Conservation (phyloP, 1,140 invertebrate species). For the Atta colombica region DNA sequence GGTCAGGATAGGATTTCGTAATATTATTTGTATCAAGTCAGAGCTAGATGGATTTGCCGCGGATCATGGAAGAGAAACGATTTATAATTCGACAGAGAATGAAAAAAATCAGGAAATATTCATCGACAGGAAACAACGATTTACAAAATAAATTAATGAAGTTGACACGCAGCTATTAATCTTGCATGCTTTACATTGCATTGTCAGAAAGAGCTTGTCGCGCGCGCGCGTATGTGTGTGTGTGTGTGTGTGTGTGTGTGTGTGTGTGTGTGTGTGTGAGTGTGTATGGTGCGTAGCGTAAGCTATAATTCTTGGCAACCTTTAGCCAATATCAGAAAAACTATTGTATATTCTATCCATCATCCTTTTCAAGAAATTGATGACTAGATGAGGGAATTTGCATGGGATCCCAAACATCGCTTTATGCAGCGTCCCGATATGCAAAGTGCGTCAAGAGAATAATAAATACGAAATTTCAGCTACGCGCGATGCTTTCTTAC, state of each 20-base stretch:
- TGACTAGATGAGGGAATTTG: slow-evolving; percentile 50
- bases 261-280: not conserved
- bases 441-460: slow-evolving; percentile 56
- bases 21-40: slow-evolving; percentile 33
- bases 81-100: slow-evolving; percentile 27
- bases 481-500: slow-evolving; percentile 12
- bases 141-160: not conserved
- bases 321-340: slow-evolving; percentile 57
- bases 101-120: slow-evolving; percentile 17
- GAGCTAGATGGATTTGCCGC: not conserved
- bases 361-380: slow-evolving; percentile 67
- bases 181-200: slow-evolving; percentile 30
- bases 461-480: slow-evolving; percentile 64
- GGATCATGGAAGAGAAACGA: slow-evolving; percentile 26
- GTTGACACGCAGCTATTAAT: slow-evolving; percentile 33
- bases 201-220: not conserved
- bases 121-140: not conserved
- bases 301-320: slow-evolving; percentile 51
- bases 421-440: slow-evolving; percentile 56
- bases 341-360: slow-evolving; percentile 57
- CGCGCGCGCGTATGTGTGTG: not conserved
- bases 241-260: not conserved
- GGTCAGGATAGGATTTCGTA: not conserved
- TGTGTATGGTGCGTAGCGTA: not conserved
- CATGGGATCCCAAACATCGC: not conserved